Evolutionary conservation across 2,888 invertebrate genomes (phyloP), one percentile per base, ranked within the genome.

Genomic region (Synergus laeviventris): DNA sequence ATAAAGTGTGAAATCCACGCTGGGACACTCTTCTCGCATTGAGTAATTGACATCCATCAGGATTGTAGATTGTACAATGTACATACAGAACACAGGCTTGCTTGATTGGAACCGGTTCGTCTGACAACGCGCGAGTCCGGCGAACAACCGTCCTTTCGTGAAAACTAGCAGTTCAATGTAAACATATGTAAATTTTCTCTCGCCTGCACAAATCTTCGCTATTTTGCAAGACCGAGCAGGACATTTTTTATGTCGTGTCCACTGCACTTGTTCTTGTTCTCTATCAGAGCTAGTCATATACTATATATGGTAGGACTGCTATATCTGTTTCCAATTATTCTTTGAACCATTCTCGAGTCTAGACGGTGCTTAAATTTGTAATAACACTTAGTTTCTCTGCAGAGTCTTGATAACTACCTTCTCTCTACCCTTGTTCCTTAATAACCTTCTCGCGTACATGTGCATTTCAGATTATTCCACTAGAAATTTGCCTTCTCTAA

Each of bases 281-380:
- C 21, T 56, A 21, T 24, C 7, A 42, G 14, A 14, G 14, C 42
- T 18, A 42, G 49, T 12, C 49, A 70, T 49, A 16, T n/a, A 36
- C n/a, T n/a, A n/a, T n/a, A n/a, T n/a, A n/a, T n/a, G n/a, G n/a
- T 45, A 49, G 31, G 49, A 70, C 49, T 31, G 16, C 49, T 49
- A 31, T 70, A 49, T 79, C 81, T 74, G 79, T 81, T 81, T 79
- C 78, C 83, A 82, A 82, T 82, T 81, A 83, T 83, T 77, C 80
- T 78, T 70, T 21, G 64, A 76, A 60, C 75, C 78, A 78, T 75
- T 77, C 77, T 39, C 75, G 73, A 73, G 79, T 80, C 82, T 82
- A 82, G 82, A 79, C 82, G 76, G 70, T 74, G 76, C 76, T 78
- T 83, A 81, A 82, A 83, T 81, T 81, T 74, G 59, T 83, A 82